Conservation (phyloP, 2,797 vertebrate species). For the Chaunax sp. region DNA sequence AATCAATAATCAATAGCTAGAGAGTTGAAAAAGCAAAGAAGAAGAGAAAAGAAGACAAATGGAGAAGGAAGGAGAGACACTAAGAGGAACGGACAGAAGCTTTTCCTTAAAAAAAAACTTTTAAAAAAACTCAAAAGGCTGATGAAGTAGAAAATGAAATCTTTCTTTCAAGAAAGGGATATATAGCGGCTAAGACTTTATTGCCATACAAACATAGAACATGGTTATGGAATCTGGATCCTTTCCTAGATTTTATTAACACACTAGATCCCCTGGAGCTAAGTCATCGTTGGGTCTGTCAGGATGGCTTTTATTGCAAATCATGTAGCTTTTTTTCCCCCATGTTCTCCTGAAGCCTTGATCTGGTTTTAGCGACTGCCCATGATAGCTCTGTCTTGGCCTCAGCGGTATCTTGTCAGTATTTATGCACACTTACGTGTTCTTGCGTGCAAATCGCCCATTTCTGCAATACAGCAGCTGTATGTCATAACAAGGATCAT, state of each 20-base stretch:
- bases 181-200: conserved; percentile 19
- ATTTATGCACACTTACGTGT: conserved; percentile 10
- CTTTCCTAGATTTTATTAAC: conserved; percentile 49
- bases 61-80: conserved; percentile 1
- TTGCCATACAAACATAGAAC: conserved; percentile 29
- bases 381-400: conserved; percentile 20
- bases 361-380: conserved; percentile 42
- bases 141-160: conserved; percentile 37
- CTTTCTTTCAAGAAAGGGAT: conserved; percentile 25
- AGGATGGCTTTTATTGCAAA: conserved; percentile 53
- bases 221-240: conserved; percentile 31
- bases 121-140: conserved; percentile 8
- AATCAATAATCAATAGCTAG: neutral
- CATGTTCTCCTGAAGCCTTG: conserved; percentile 19
- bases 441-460: conserved; percentile 27
- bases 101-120: neutral
- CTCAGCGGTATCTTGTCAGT: conserved; percentile 19
- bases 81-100: neutral
- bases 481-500: conserved; percentile 61
- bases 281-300: conserved; percentile 42
- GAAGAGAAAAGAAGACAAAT: neutral
- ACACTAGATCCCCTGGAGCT: conserved; percentile 37
- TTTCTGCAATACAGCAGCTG: conserved; percentile 57
- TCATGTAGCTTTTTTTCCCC: conserved; percentile 20
- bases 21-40: conserved; percentile 1